These are phyloP conservation scores for Sarcophilus harrisii DNA, from an alignment of 2,797 vertebrate genomes.

Conservation along the genomic window DNA sequence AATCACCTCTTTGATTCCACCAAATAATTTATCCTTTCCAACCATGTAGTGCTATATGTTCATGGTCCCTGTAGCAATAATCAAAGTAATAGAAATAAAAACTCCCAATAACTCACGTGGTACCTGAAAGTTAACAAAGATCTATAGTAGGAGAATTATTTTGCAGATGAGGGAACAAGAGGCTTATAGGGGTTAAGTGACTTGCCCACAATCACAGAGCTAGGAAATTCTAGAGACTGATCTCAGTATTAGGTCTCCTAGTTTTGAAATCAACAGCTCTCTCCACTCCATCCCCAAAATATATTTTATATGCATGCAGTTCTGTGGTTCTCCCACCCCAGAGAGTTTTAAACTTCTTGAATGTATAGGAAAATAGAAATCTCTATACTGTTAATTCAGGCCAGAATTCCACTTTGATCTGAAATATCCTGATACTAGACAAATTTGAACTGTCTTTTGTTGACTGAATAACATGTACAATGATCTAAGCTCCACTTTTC, in stretches of 20 bases:
- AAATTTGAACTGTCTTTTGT: background rate
- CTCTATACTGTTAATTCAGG: background rate
- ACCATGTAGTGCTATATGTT: background rate
- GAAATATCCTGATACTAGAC: background rate
- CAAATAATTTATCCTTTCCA: background rate
- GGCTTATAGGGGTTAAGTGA: background rate
- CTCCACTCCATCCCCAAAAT: background rate
- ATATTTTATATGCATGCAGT: background rate
- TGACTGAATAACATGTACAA: background rate
- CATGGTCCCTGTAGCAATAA: background rate
- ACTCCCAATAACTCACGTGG: background rate
- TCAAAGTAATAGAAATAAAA: background rate
- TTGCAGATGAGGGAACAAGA: background rate
- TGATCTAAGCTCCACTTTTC: background rate
- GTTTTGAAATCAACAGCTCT: background rate
- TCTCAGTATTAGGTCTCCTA: background rate
- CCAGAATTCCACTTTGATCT: background rate
- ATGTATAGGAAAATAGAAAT: background rate
- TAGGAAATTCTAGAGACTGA: background rate
- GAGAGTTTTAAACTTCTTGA: background rate
- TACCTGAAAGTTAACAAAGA: background rate
- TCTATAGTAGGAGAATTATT: background rate
- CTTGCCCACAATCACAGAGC: background rate
- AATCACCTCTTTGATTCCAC: background rate
- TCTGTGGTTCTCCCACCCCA: background rate